Evolutionary conservation across 2,113 vertebrate genomes (phyloP).

Genomic region (Acanthisitta chloris): DNA sequence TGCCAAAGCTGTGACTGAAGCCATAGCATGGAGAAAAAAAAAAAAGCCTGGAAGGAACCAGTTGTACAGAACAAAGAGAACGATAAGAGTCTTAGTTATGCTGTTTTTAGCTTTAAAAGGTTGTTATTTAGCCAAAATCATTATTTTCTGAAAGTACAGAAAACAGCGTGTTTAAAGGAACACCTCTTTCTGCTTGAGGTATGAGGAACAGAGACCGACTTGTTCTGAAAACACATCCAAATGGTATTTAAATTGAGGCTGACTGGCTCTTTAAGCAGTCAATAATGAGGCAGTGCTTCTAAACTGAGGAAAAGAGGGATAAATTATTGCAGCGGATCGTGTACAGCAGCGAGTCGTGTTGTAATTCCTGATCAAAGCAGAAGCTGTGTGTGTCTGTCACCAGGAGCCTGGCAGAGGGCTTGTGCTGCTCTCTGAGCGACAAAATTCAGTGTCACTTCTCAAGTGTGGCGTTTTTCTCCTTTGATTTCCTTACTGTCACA

Average conservation of each 20-base stretch:
- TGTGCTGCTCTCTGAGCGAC: not conserved
- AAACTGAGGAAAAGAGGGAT: not conserved
- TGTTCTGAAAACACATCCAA: not conserved
- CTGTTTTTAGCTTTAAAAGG: not conserved
- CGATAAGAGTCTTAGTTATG: not conserved
- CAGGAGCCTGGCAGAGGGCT: not conserved
- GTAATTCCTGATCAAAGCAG: slow-evolving; percentile 48
- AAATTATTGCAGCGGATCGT: not conserved
- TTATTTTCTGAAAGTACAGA: not conserved
- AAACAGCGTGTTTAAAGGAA: not conserved
- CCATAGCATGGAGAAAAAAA: not conserved
- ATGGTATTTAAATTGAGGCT: not conserved
- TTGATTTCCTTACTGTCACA: not conserved
- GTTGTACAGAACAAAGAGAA: not conserved
- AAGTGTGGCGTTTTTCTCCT: not conserved
- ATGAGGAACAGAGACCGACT: not conserved
- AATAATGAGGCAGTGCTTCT: not conserved
- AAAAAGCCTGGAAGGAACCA: not conserved
- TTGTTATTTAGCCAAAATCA: not conserved
- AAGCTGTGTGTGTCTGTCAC: slow-evolving; percentile 12
- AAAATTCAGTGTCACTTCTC: not conserved
- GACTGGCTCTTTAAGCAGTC: slow-evolving; percentile 4
- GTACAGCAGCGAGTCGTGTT: not conserved
- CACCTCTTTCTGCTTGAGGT: not conserved
- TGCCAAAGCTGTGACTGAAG: not conserved